These are phyloP conservation scores for Venturia canescens DNA, from an alignment of 1,140 invertebrate species.

Conservation along the genomic window DNA sequence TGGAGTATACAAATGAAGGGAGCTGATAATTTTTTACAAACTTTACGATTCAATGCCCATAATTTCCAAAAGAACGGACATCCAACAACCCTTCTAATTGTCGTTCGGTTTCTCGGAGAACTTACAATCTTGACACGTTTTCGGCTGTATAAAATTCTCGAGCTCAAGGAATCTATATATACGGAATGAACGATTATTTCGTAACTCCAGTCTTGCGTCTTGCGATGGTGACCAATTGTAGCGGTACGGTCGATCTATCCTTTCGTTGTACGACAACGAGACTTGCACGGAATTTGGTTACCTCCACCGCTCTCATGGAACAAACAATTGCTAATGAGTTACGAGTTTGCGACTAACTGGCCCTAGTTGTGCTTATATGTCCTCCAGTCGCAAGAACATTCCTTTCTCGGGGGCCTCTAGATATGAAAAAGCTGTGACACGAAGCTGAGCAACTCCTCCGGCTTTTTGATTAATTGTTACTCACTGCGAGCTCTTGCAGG, in stretches of 20 bases:
- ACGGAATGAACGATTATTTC: not conserved
- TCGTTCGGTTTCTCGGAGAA: not conserved
- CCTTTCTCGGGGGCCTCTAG: not conserved
- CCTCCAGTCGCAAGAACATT: constrained; percentile 23
- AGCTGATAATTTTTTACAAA: not conserved
- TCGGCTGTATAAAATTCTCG: not conserved
- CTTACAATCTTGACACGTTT: not conserved
- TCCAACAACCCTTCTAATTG: not conserved
- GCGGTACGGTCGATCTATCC: constrained; percentile 48
- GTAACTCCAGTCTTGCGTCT: not conserved
- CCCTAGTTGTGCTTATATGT: constrained; percentile 40
- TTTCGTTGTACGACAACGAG: constrained; percentile 48
- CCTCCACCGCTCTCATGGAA: constrained; percentile 42
- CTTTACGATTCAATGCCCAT: not conserved
- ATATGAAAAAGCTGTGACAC: not conserved
- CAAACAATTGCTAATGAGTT: constrained; percentile 56
- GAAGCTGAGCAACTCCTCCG: not conserved
- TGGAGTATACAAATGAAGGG: not conserved
- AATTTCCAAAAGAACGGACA: not conserved
- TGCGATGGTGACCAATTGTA: not conserved
- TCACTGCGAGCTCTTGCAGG: not conserved
- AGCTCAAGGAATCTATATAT: not conserved
- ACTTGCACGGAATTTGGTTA: constrained; percentile 8
- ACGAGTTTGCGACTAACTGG: constrained; percentile 53
- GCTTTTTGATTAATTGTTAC: not conserved